These are phyloP conservation scores for Scaptomyza parva DNA, from an alignment of 2,888 invertebrate species.

Conservation along the genomic window DNA sequence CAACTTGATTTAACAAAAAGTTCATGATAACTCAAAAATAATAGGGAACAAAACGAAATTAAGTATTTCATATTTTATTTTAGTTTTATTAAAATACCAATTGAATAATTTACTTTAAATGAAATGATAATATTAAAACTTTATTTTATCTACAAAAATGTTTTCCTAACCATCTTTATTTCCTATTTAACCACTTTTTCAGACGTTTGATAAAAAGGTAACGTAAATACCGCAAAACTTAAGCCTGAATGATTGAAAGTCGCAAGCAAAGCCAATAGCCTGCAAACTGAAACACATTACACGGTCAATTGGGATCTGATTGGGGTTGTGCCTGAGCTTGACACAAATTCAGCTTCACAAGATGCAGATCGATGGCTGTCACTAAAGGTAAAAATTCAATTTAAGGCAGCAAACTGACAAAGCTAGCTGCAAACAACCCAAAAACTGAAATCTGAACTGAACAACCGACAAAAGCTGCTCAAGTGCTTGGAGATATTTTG, in stretches of 20 bases:
- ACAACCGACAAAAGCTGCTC: slow-evolving; percentile 11
- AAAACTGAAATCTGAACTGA: slow-evolving; percentile 6
- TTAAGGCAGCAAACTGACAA: slow-evolving; percentile 12
- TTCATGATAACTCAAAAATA: too few relatives aligned
- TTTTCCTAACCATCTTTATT: not conserved
- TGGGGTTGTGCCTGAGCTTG: slow-evolving; percentile 55
- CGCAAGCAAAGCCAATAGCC: slow-evolving; percentile 29
- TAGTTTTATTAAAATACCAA: not conserved
- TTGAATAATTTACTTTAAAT: not conserved
- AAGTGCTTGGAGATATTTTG: slow-evolving; percentile 36
- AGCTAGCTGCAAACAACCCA: not conserved
- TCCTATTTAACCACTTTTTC: not conserved
- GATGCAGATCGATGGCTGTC: slow-evolving; percentile 45
- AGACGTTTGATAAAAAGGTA: slow-evolving; percentile 16
- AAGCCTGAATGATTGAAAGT: slow-evolving; percentile 18
- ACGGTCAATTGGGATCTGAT: slow-evolving; percentile 78
- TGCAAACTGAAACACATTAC: slow-evolving; percentile 58
- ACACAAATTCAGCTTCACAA: slow-evolving; percentile 19
- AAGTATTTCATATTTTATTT: too few relatives aligned
- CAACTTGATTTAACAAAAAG: too few relatives aligned
- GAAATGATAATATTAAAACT: too few relatives aligned
- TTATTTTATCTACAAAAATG: not conserved
- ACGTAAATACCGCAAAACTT: slow-evolving; percentile 59
- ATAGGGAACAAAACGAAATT: too few relatives aligned
- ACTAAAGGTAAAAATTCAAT: slow-evolving; percentile 43